Evolutionary conservation across 37 sponge, comb jelly and placozoan species (phyloP), one percentile per base, ranked within the genome.

Genomic region (Hexactinellida sp.): DNA sequence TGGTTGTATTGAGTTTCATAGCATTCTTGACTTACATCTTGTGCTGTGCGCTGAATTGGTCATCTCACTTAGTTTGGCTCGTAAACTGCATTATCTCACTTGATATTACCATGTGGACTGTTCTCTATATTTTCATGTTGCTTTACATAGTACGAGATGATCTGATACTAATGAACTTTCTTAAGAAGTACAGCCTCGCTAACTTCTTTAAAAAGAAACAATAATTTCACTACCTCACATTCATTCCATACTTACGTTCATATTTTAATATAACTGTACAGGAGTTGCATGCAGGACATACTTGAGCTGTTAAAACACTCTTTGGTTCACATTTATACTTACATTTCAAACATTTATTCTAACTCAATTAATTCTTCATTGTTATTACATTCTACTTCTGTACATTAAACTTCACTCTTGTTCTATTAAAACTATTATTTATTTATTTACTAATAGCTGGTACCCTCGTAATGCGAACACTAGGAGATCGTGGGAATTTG

Each of bases 1-100:
- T 92, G 37, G 82, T 85, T 9, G 38, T 92, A 0, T 51, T 87
- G 21, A 71, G 92, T 32, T 55, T 41, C 35, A 13, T 94, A 0
- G 84, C 88, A 28, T 71, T 94, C 37, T 55, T 84, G 39, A 83
- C 91, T 0, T 94, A 94, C 51, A 0, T 94, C 23, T 36, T 89
- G 0, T 88, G 88, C 54, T 94, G 94, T 87, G 55, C 86, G 28
- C 41, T 38, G 55, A 94, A 90, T 83, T 94, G 94, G 94, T 84
- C 85, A 25, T 36, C 89, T 21, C 94, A 94, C 71, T 23, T 89
- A 0, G 10, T 92, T 21, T 94, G 94, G 94, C 23, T 89, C 24
- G 52, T 63, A 23, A 34, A 55, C 3, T 83, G 47, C 39, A n/a
- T 63, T 25, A 25, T 63, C 21, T 10, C 76, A 63, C 13, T 63